These are phyloP conservation scores for Ostrea denselamellosa DNA, from an alignment of 1,140 invertebrate species.

Conservation along the genomic window DNA sequence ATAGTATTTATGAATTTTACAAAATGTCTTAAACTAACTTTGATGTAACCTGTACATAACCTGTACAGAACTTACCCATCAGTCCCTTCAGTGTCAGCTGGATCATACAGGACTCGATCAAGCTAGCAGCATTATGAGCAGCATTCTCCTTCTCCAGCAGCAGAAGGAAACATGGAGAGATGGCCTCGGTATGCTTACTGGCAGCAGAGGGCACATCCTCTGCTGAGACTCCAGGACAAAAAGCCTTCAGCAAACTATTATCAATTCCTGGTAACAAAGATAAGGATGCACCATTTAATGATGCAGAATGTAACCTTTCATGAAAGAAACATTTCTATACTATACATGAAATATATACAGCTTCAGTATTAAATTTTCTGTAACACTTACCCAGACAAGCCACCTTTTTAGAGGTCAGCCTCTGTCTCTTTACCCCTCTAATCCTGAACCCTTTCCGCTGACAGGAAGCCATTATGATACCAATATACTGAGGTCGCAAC, in stretches of 20 bases:
- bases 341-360: no score
- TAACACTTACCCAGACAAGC: conserved; percentile 66
- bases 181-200: conserved; percentile 59
- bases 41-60: no score
- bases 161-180: conserved; percentile 68
- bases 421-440: conserved; percentile 66
- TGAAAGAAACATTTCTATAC: no score
- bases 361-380: background rate
- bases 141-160: conserved; percentile 75
- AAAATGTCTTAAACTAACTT: no score
- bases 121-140: conserved; percentile 70
- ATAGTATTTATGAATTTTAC: conserved; percentile 48
- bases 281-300: background rate
- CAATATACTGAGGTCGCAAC: conserved; percentile 67
- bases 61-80: conserved; percentile 60
- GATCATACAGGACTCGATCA: conserved; percentile 74
- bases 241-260: conserved; percentile 49
- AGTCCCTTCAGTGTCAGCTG: conserved; percentile 69
- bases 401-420: conserved; percentile 67
- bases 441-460: conserved; percentile 73
- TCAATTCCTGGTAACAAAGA: conserved; percentile 61
- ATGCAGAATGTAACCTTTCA: background rate
- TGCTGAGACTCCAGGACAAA: conserved; percentile 66
- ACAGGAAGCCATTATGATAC: conserved; percentile 69
- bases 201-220: conserved; percentile 51